Base-by-base conservation (phyloP, 2,888 invertebrate species). In the Macropis europaea region DNA sequence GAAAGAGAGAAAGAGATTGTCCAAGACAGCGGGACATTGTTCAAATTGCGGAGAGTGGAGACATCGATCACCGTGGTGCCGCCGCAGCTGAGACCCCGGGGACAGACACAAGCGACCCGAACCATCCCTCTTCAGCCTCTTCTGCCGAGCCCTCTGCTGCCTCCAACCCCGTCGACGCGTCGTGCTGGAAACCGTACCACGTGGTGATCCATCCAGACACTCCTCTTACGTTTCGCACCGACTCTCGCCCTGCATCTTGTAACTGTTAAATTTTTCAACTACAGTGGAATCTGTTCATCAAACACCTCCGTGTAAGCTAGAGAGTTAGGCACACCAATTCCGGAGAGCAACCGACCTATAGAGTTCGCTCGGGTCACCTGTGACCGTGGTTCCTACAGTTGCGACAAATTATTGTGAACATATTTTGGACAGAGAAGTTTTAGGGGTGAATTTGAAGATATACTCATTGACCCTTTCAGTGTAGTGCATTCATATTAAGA, bases 11-110 rank as follows among this genome's bases (percentile, higher is more conserved):
- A 15, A 71, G 69, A 66, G 32, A 66, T 53, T 54, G 67, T 59
- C 66, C 78, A 77, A 79, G 76, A 76, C 82, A 78, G 79, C 77
- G 81, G 81, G 87, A 87, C 87, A 88, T 88, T 88, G 87, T 86
- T 88, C 86, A 86, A 87, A 86, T 88, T 84, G 83, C 83, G 81
- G 82, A 84, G 87, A 83, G 84, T 80, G 77, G 86, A 82, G 84
- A 86, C 87, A 87, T 87, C 86, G 86, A 87, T 87, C 86, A 87
- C 84, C 73, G 71, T 77, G 79, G 77, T 71, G 76, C 82, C 61
- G 77, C 67, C 79, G 82, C 84, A 84, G 83, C 84, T 82, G 82
- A 84, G 84, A 82, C 84, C 82, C 82, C 63, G 75, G 82, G 84
- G 82, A 83, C 82, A 80, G 81, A 79, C 76, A 70, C 81, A 47